These are phyloP conservation scores for Merodon equestris DNA, from an alignment of 2,888 invertebrate genomes.

Conservation along the genomic window DNA sequence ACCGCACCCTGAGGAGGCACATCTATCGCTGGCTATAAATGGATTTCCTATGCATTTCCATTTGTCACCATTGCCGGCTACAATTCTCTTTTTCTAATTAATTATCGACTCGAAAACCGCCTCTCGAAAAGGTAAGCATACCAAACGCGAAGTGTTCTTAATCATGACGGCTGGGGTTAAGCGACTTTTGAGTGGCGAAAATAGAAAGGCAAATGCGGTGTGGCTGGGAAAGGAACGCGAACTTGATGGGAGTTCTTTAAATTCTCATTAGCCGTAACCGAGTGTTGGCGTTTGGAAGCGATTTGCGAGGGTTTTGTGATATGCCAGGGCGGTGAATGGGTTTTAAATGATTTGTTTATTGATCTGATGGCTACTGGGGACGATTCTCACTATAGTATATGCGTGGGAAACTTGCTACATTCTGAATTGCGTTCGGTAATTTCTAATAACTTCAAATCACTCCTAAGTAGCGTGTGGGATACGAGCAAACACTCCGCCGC, in stretches of 20 bases:
- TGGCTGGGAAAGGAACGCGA: no score
- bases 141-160: slow-evolving; percentile 18
- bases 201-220: neutral
- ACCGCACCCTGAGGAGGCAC: slow-evolving; percentile 22
- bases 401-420: no score
- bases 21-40: slow-evolving; percentile 12
- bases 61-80: slow-evolving; percentile 23
- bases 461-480: no score
- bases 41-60: slow-evolving; percentile 28
- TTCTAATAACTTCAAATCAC: no score
- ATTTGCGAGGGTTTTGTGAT: slow-evolving; percentile 15
- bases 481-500: no score
- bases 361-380: no score
- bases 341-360: slow-evolving; percentile 29
- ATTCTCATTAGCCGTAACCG: slow-evolving; percentile 8
- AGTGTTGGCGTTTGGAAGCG: slow-evolving; percentile 18
- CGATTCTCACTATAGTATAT: no score
- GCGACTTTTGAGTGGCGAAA: slow-evolving; percentile 6
- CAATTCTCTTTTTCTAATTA: slow-evolving; percentile 14
- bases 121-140: slow-evolving; percentile 5
- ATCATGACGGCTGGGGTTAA: slow-evolving; percentile 16
- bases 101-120: slow-evolving; percentile 8
- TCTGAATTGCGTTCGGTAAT: no score
- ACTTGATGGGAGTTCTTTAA: slow-evolving; percentile 18
- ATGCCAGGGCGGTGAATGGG: slow-evolving; percentile 9